Base-by-base conservation (phyloP, 2,888 invertebrate species). In the Theretra japonica region DNA sequence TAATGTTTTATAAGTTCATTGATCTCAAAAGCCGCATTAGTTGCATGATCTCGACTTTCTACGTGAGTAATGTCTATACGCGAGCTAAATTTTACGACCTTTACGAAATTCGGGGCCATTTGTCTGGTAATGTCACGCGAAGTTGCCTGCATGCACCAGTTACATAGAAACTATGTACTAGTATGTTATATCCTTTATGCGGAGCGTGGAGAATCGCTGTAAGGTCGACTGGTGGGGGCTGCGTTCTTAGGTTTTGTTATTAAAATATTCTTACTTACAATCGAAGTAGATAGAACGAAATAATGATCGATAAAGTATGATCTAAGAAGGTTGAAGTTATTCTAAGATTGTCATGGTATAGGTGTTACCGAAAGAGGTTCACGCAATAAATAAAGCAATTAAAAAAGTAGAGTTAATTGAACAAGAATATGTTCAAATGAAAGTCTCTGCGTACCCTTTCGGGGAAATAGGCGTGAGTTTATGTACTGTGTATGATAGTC, bases 41-140 rank as follows among this genome's bases (percentile, higher is more conserved):
- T 17, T 48, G 65, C 65, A 65, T 65, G 65, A 23, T 25, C 48
- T 41, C 23, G 65, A 23, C 65, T 65, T 65, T 65, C 65, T 48
- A 41, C 48, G 65, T 65, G 65, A 65, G n/a, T 62, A 8, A 41
- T 21, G 21, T 15, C 41, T n/a, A 41, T 62, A 62, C 19, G 25
- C 28, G 7, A 48, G 19, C n/a, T 53, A 53, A 41, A 65, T 65
- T 65, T 65, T 23, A 65, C 65, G 65, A 65, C 48, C 48, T 65
- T 65, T 48, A 48, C 65, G 23, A 23, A 48, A 25, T 48, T 65
- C 23, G 48, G 23, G 17, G 23, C 23, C 21, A 65, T 73, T 65
- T 30, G 68, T 71, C 76, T 70, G 59, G 33, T 57, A 58, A 58
- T 73, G 72, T 76, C 74, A 75, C 65, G 73, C 69, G 73, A 71